A percentile compares a stretch with the other conserved stretches of the same genome.
These are phyloP conservation scores for Netelia melanura DNA, from an alignment of 2,888 invertebrate species.

Conservation along the genomic window DNA sequence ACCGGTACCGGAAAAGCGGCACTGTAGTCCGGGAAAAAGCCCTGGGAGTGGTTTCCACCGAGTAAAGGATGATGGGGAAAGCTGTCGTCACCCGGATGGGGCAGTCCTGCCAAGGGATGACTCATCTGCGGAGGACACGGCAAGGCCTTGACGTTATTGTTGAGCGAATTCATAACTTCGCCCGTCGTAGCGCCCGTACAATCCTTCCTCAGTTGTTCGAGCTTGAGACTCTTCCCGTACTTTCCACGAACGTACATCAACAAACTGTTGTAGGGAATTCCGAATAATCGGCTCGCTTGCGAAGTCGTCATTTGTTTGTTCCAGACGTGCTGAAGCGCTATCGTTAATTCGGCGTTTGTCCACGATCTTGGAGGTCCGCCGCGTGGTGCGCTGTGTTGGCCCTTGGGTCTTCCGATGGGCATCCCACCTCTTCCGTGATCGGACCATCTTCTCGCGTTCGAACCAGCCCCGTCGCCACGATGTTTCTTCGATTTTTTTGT, in stretches of 20 bases:
- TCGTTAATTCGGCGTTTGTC: constrained; percentile 96
- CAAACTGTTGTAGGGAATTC: constrained; percentile 96
- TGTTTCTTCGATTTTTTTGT: constrained; percentile 81
- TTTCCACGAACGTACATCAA: constrained; percentile 97
- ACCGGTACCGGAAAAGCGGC: constrained; percentile 93
- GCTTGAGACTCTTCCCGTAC: constrained; percentile 95
- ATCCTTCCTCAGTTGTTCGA: constrained; percentile 95
- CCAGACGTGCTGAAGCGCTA: constrained; percentile 97
- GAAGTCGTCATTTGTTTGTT: constrained; percentile 98
- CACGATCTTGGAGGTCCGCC: constrained; percentile 96
- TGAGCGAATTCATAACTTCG: constrained; percentile 87
- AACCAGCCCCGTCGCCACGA: constrained; percentile 71
- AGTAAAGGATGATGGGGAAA: constrained; percentile 81
- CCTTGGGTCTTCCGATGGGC: constrained; percentile 93
- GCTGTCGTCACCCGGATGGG: constrained; percentile 78
- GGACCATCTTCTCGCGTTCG: constrained; percentile 79
- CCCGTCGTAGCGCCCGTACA: constrained; percentile 92
- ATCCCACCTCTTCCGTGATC: constrained; percentile 80
- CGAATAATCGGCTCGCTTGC: constrained; percentile 95
- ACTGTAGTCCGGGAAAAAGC: constrained; percentile 93
- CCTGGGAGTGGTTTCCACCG: constrained; percentile 87
- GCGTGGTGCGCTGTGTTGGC: constrained; percentile 95
- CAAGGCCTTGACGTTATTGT: constrained; percentile 87
- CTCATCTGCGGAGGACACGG: constrained; percentile 78
- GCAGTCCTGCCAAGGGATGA: constrained; percentile 77